Base-by-base conservation (phyloP, 2,888 invertebrate genomes). In the Limenitis camilla region DNA sequence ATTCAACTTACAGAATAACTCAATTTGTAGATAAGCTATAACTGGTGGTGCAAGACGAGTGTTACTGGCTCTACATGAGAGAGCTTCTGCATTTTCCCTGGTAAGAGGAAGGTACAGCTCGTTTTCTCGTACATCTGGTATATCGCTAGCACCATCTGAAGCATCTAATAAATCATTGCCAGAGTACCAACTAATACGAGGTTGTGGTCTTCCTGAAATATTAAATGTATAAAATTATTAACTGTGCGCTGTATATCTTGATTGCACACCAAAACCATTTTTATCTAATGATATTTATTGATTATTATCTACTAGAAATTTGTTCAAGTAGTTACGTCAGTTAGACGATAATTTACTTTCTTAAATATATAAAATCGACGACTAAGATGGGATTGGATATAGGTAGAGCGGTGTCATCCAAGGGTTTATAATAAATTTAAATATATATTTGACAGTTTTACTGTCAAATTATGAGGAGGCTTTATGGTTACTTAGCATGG, bases 101-200 rank as follows among this genome's bases (percentile, higher is more conserved):
- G 91, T 90, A 48, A 94, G 80, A 61, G 91, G 90, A 45, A 92
- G 90, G 65, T 93, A 88, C 51, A 91, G 88, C 63, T 93, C 89
- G 64, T 93, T 90, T 75, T 94, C 93, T 35, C 90, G 88, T 47
- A 94, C 92, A 49, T 90, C 87, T 4, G 91, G 90, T 33, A 88
- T 82, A 58, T 91, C 91, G 28, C 90, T 90, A 56, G 91, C 84
- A 27, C 90, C 89, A 66, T 93, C 92, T 65, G 90, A 92, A 33
- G 90, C 90, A 66, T 93, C 93, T 51, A 94, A 86, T 38, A 94
- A 85, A 3, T 91, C 91, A 60, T 92, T 91, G 60, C 93, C 93
- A 55, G 92, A 92, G 90, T 93, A 94, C 94, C 94, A 94, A 53
- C 92, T 92, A 58, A 94, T 91, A 5, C 90, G 88, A 0, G 94